Evolutionary conservation across 2,113 vertebrate genomes (phyloP), one percentile per base, ranked within the genome.

Genomic region (Aegithalos caudatus): DNA sequence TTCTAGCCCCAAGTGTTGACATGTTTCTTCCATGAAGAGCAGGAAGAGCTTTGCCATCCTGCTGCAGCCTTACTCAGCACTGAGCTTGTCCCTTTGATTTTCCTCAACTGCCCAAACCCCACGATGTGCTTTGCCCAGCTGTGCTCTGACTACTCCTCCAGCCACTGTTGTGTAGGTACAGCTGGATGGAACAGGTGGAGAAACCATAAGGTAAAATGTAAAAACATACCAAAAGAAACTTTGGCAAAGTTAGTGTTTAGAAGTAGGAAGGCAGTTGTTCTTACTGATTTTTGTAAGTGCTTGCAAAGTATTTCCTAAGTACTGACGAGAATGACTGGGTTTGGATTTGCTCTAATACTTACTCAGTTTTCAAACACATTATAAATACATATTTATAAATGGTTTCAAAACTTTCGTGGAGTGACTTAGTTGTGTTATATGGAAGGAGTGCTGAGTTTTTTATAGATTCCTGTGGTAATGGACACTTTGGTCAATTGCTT

Each of bases 81-180:
- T 40, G 24, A 45, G 23, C 54, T 35, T 24, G 18, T 35, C 64
- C 16, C 37, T 67, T 40, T 0, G 3, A n/a, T 11, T 81, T 84
- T 44, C 38, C 58, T 78, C 54, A 51, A 2, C 37, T 65, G 11
- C 27, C 27, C 18, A 51, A 42, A 65, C 66, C 18, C 35, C 9
- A 23, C 29, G 17, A 7, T 37, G 44, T 44, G 58, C 72, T 79
- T 79, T 0, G 1, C 5, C 47, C 5, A 3, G 10, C 5, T 0
- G 3, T 5, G 8, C 22, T 57, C 25, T 37, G 56, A 10, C 19
- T 35, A 48, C 66, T 85, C 38, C 51, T 84, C 58, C 78, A 73
- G 72, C 64, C 50, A 12, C 58, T 65, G 14, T 44, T 28, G 17
- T 35, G 20, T 31, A 67, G 61, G 80, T 44, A 54, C 51, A 79